phyloP scores from a whole-genome alignment of 2,888 invertebrate species.

The Pterostichus madidus region DNA sequence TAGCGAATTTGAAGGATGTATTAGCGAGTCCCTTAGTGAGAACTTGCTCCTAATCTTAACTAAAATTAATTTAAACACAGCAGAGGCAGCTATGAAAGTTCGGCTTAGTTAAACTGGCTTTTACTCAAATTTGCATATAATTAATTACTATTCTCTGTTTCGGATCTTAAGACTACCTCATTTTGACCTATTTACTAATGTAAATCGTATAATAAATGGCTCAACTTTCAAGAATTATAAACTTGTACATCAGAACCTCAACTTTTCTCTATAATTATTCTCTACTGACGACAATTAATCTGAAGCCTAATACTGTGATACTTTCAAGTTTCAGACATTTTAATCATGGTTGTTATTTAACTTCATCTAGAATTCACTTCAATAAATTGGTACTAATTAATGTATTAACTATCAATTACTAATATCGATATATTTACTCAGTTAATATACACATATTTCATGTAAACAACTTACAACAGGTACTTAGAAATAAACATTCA shows the following conservation, averaged over 20 bases:
- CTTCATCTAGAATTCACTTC: too few relatives aligned
- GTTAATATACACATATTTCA: too few relatives aligned
- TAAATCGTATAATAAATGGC: not conserved
- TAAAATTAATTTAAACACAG: too few relatives aligned
- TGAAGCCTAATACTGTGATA: not conserved
- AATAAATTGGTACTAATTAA: too few relatives aligned
- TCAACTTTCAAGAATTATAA: not conserved
- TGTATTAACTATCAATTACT: too few relatives aligned
- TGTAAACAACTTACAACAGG: too few relatives aligned
- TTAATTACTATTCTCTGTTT: not conserved
- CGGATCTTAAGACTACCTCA: not conserved
- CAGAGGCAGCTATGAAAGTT: conserved; percentile 3
- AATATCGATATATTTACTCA: too few relatives aligned
- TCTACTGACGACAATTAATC: not conserved
- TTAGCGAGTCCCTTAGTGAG: too few relatives aligned
- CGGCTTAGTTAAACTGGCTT: conserved; percentile 7
- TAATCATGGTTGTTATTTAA: too few relatives aligned
- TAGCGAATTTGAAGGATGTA: conserved; percentile 5
- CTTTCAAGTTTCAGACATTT: too few relatives aligned
- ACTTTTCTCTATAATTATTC: conserved; percentile 9
- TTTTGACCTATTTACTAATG: conserved; percentile 14
- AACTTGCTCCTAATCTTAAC: too few relatives aligned
- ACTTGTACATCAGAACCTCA: not conserved
- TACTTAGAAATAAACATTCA: too few relatives aligned
- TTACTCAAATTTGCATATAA: conserved; percentile 26